phyloP scores from a whole-genome alignment of 2,888 invertebrate species.

The Saturnia japonica region DNA sequence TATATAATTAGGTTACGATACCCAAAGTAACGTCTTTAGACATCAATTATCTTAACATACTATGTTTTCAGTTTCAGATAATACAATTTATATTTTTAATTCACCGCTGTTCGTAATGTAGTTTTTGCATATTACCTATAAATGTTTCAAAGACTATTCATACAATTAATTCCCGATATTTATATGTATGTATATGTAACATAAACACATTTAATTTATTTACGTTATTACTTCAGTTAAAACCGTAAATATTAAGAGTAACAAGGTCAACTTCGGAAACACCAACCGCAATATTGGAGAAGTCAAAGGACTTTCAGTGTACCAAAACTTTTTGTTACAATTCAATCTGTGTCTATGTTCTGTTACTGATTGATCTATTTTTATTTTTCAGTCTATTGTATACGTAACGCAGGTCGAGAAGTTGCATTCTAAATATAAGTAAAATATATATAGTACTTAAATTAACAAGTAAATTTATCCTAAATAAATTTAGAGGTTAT shows the following conservation, averaged over 20 bases:
- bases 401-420: neutral
- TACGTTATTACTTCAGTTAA: neutral
- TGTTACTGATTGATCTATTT: conserved; percentile 3
- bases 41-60: neutral
- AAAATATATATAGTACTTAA: neutral
- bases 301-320: neutral
- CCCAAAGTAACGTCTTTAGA: neutral
- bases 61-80: neutral
- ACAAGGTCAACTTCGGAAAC: neutral
- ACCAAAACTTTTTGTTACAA: conserved; percentile 16
- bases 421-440: neutral
- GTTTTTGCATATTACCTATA: neutral
- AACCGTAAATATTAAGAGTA: neutral
- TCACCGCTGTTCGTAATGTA: neutral
- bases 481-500: neutral
- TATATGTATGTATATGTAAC: too few species aligned
- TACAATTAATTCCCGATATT: too few species aligned
- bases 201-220: too few species aligned
- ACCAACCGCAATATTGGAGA: neutral
- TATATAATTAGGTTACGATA: too few species aligned
- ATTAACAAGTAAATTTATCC: neutral
- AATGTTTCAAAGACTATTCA: too few species aligned
- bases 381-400: neutral
- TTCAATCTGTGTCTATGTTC: neutral
- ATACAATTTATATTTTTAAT: neutral